Conservation (phyloP, 1,140 invertebrate genomes). For the Brachionus manjavacas region DNA sequence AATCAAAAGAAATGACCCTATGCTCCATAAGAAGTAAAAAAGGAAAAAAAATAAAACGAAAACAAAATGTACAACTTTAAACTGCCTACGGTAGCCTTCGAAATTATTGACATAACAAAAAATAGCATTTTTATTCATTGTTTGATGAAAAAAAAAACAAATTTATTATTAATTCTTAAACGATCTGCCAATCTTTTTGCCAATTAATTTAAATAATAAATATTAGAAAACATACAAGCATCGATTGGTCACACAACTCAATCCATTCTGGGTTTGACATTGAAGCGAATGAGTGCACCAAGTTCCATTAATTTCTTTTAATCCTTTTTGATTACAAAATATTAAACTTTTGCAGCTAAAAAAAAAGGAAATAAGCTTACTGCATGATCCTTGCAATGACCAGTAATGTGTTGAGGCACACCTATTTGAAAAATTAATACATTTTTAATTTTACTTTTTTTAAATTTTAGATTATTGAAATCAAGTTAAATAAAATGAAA, state of each 20-base stretch:
- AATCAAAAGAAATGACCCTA: no score
- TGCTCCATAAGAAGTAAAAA: no score
- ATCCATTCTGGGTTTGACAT: slow-evolving; percentile 25
- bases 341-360: background rate
- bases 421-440: background rate
- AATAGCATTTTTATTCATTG: no score
- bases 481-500: background rate
- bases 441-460: background rate
- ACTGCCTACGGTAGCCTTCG: no score
- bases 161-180: no score
- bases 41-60: no score
- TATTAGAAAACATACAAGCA: background rate
- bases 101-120: no score
- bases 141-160: no score
- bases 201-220: no score
- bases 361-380: background rate
- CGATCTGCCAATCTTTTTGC: no score
- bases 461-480: no score
- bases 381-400: background rate
- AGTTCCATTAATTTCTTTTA: slow-evolving; percentile 31
- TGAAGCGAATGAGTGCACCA: background rate
- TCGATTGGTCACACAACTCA: background rate
- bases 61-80: no score
- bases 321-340: background rate
- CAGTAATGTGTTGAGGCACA: background rate